phyloP scores from a whole-genome alignment of 2,888 invertebrate species.

The Drymonia ruficornis region DNA sequence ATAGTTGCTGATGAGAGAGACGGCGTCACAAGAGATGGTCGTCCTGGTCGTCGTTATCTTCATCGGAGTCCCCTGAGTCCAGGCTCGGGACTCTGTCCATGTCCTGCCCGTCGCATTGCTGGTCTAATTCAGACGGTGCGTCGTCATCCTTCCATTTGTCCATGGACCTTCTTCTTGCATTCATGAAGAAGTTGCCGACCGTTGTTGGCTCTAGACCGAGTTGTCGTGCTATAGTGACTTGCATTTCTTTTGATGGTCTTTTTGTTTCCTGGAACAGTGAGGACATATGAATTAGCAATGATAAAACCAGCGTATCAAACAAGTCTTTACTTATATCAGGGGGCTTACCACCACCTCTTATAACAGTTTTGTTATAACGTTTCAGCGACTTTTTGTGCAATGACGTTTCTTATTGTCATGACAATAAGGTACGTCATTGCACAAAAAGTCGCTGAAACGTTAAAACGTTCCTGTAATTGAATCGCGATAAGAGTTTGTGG shows the following conservation, averaged over 20 bases:
- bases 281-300: background rate
- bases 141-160: conserved; percentile 99
- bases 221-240: conserved; percentile 99
- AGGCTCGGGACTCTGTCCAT: conserved; percentile 72
- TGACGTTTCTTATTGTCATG: too few species aligned
- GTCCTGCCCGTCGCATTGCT: conserved; percentile 81
- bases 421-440: too few species aligned
- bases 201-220: conserved; percentile 98
- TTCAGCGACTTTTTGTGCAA: too few species aligned
- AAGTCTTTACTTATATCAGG: too few species aligned
- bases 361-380: too few species aligned
- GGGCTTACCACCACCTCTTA: too few species aligned
- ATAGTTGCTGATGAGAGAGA: conserved; percentile 70
- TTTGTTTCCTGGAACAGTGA: conserved; percentile 94
- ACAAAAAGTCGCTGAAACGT: too few species aligned
- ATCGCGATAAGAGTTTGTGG: too few species aligned
- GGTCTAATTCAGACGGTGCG: conserved; percentile 86
- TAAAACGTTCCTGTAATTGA: too few species aligned
- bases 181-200: conserved; percentile 99
- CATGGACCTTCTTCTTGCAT: conserved; percentile 98
- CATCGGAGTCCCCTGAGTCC: conserved; percentile 77
- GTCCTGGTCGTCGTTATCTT: conserved; percentile 74
- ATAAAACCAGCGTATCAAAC: background rate
- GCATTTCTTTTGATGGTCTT: conserved; percentile 99
- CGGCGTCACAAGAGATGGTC: conserved; percentile 84